These are phyloP conservation scores for Amblyornis subalaris DNA, from an alignment of 2,113 vertebrate species.

Conservation along the genomic window DNA sequence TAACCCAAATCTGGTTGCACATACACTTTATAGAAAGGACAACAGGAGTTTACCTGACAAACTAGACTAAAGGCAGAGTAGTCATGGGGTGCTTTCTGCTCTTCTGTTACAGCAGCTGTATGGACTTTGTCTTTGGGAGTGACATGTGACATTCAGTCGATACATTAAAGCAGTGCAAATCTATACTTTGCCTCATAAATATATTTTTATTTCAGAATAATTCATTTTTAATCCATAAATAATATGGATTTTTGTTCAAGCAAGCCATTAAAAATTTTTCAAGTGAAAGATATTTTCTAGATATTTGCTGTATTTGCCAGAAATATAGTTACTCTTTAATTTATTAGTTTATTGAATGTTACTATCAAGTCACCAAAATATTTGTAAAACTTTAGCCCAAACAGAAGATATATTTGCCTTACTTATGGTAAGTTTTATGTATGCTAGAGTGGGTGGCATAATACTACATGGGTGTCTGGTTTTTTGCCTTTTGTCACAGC, in stretches of 20 bases:
- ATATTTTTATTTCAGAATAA: neutral
- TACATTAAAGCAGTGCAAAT: neutral
- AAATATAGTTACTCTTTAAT: neutral
- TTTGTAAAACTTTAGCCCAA: neutral
- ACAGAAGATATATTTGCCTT: neutral
- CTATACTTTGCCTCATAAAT: neutral
- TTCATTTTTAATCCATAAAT: neutral
- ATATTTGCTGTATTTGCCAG: neutral
- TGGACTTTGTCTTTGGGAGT: neutral
- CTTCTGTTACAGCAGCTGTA: neutral
- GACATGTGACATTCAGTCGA: neutral
- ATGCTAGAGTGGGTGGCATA: neutral
- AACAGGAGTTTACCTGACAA: neutral
- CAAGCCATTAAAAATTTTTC: neutral
- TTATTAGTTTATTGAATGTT: neutral
- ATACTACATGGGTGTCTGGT: fast-evolving
- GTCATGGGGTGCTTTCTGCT: neutral
- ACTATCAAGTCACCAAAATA: neutral
- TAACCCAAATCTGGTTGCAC: neutral
- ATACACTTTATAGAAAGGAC: neutral
- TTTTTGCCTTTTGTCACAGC: neutral
- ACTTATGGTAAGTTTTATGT: neutral
- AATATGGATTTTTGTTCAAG: neutral
- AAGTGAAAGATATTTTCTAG: neutral
- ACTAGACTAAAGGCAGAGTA: neutral